Conservation (phyloP, 2,113 vertebrate species). For the Aspidoscelis tigris region DNA sequence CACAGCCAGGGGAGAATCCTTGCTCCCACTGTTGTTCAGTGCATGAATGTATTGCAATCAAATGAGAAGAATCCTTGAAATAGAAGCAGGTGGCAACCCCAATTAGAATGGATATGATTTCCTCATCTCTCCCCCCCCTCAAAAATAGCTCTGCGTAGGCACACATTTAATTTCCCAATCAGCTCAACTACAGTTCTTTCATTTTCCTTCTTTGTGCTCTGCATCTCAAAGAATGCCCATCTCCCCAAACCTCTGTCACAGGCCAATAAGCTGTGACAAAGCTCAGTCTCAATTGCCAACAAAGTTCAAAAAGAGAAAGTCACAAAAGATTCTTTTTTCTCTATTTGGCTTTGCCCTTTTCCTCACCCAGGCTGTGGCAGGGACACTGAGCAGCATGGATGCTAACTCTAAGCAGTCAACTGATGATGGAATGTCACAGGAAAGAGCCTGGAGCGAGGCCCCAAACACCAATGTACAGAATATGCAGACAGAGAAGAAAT, state of each 20-base stretch:
- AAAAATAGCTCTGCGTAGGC: constrained; percentile 1
- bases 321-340: constrained; percentile 57
- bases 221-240: constrained; percentile 58
- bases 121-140: constrained; percentile 15
- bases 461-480: background rate
- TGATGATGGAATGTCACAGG: background rate
- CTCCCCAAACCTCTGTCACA: constrained; percentile 61
- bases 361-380: constrained; percentile 1
- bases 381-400: accelerated
- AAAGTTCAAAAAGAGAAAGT: constrained; percentile 60
- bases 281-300: constrained; percentile 63
- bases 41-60: constrained; percentile 12
- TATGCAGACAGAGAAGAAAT: background rate
- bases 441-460: background rate
- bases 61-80: constrained; percentile 2
- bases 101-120: constrained; percentile 43
- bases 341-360: constrained; percentile 43
- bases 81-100: constrained; percentile 30
- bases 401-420: background rate
- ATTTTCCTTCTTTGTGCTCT: constrained; percentile 52
- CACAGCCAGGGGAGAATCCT: background rate
- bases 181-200: background rate
- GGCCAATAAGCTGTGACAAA: constrained; percentile 66
- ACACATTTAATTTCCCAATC: constrained; percentile 2
- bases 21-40: background rate